phyloP scores from a whole-genome alignment of 1,140 invertebrate genomes.

The Parasteatoda tepidariorum region DNA sequence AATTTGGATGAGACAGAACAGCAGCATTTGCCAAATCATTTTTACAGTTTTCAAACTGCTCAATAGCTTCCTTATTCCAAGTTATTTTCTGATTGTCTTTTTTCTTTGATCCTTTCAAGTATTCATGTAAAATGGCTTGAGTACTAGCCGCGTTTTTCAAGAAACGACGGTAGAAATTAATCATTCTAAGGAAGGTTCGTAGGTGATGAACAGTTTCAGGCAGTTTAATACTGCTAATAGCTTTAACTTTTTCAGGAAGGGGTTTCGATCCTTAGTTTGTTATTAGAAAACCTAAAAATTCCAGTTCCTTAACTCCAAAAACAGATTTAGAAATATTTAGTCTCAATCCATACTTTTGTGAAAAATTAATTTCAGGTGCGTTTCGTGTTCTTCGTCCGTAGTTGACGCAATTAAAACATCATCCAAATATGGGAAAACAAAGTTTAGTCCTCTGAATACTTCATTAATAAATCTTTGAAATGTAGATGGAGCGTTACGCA shows the following conservation, averaged over 20 bases:
- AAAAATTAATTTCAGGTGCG: neutral
- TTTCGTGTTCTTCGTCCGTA: neutral
- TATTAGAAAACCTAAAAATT: slow-evolving; percentile 4
- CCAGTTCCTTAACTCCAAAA: slow-evolving; percentile 2
- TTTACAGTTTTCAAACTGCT: slow-evolving; percentile 68
- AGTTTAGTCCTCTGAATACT: neutral
- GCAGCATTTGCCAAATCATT: slow-evolving; percentile 60
- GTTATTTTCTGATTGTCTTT: slow-evolving; percentile 19
- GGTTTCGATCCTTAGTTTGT: neutral
- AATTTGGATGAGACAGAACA: slow-evolving; percentile 26
- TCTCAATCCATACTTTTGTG: neutral
- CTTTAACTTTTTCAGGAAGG: neutral
- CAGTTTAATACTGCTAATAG: slow-evolving; percentile 59
- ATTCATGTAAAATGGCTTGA: neutral
- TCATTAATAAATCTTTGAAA: slow-evolving; percentile 63
- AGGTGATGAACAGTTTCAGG: slow-evolving; percentile 65
- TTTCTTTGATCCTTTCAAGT: neutral
- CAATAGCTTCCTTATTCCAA: slow-evolving; percentile 55
- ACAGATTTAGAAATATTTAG: slow-evolving; percentile 3
- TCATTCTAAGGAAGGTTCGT: slow-evolving; percentile 66
- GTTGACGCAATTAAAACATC: slow-evolving; percentile 2
- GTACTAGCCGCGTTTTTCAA: slow-evolving; percentile 16
- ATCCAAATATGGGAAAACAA: slow-evolving; percentile 10
- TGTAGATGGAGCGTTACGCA: slow-evolving; percentile 64
- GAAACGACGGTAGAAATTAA: slow-evolving; percentile 66